Evolutionary conservation across 2,888 invertebrate genomes (phyloP).

Genomic region (Incurvaria masculella): DNA sequence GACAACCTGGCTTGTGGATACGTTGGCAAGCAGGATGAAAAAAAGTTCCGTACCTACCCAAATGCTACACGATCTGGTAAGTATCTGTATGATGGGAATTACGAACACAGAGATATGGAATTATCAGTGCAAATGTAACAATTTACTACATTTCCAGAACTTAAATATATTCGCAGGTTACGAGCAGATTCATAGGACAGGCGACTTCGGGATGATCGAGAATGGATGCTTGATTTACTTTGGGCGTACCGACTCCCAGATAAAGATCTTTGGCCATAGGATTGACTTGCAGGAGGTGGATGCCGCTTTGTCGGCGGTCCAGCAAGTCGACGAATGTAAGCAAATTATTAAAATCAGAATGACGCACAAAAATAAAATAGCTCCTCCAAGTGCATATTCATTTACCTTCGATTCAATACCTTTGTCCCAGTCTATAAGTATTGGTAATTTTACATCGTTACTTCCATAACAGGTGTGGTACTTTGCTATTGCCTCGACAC

Average conservation of each 20-base stretch:
- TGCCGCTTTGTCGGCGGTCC: conserved; percentile 60
- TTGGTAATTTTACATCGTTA: too few species aligned
- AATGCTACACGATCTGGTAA: conserved; percentile 54
- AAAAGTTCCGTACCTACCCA: conserved; percentile 73
- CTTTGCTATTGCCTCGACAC: conserved; percentile 76
- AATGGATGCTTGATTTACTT: conserved; percentile 71
- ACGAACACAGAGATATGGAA: too few species aligned
- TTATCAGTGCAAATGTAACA: too few species aligned
- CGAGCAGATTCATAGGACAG: conserved; percentile 74
- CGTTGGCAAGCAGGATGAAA: conserved; percentile 69
- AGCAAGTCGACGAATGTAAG: conserved; percentile 66
- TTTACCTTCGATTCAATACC: too few species aligned
- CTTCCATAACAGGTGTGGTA: conserved; percentile 67
- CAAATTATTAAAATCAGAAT: too few species aligned
- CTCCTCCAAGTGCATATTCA: too few species aligned
- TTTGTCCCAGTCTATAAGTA: too few species aligned
- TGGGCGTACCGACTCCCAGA: conserved; percentile 82
- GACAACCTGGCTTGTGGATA: conserved; percentile 78
- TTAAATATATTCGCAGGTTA: conserved; percentile 61
- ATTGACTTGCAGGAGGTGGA: conserved; percentile 86
- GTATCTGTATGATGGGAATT: too few species aligned
- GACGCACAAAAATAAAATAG: too few species aligned
- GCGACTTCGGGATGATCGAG: conserved; percentile 74
- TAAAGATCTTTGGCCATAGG: conserved; percentile 82
- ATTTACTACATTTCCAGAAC: too few species aligned